Evolutionary conservation across 2,888 invertebrate species (phyloP), one percentile per base, ranked within the genome.

Genomic region (Cantharis lateralis): DNA sequence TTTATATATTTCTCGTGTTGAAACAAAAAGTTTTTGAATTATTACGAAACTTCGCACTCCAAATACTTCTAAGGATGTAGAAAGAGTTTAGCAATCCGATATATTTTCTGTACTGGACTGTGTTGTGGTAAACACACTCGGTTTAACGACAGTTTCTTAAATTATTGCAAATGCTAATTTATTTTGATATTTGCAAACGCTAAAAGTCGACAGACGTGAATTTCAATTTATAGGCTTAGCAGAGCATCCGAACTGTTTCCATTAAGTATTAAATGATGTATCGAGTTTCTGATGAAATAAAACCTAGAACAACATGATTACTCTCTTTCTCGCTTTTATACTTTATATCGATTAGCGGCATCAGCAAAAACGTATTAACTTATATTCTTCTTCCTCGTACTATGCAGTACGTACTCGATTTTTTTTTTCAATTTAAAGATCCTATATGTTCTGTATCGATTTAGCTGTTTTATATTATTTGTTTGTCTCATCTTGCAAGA

Each of bases 271-370:
- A 71, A 71, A 64, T 16, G 62, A 26, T 24, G 64, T 64, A 71
- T 71, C 70, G 70, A 62, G 24, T 71, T 24, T 62, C 70, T 18
- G 18, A 66, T 66, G 64, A 24, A 66, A 66, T 66, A 66, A 72
- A 72, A 68, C 11, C 20, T 48, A 20, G 64, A 72, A 72, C 72
- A 72, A 48, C 32, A 68, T 64, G 61, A 72, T 72, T 72, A 72
- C 68, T 48, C 66, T n/a, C 26, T 32, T 18, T 71, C 63, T 20
- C 61, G 20, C 68, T 32, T 63, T 71, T 71, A 48, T 48, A 66
- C 64, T 66, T 24, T 20, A 66, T 66, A 66, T 66, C 64, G 64
- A 66, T 66, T 66, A 66, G 64, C 7, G 1, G 48, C 48, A 48
- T 48, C 48, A 48, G 48, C 48, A 48, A 48, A 48, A 48, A 48